Evolutionary conservation across 1,140 invertebrate genomes (phyloP).

Genomic region (Diplogasteroides magnus): DNA sequence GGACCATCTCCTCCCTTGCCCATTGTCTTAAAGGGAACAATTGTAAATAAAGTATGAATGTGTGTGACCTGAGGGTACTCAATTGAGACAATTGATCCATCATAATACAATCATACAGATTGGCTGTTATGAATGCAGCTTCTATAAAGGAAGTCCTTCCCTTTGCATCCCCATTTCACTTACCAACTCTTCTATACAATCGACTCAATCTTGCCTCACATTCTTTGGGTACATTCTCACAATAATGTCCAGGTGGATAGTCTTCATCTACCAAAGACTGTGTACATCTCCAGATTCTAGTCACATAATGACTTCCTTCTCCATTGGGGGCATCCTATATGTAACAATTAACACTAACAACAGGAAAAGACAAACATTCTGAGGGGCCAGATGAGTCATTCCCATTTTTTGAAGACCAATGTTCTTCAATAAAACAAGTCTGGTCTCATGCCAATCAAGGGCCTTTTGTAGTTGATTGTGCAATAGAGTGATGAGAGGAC

Average conservation of each 20-base stretch:
- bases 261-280: background rate
- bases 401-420: slow-evolving; percentile 52
- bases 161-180: background rate
- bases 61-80: background rate
- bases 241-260: background rate
- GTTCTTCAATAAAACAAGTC: slow-evolving; percentile 36
- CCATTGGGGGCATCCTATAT: background rate
- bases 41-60: too few species aligned
- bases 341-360: background rate
- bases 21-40: too few species aligned
- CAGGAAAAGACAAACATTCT: background rate
- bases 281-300: background rate
- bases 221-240: background rate
- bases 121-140: slow-evolving; percentile 30
- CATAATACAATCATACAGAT: background rate
- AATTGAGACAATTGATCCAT: slow-evolving; percentile 1
- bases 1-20: too few species aligned
- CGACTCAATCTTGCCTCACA: background rate
- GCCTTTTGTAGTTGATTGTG: slow-evolving; percentile 3
- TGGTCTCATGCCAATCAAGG: slow-evolving; percentile 43
- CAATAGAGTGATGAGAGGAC: background rate
- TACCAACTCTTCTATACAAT: background rate
- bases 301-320: background rate
- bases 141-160: background rate
- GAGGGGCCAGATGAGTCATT: slow-evolving; percentile 34